phyloP scores from a whole-genome alignment of 2,797 vertebrate species.

The Catharus ustulatus region DNA sequence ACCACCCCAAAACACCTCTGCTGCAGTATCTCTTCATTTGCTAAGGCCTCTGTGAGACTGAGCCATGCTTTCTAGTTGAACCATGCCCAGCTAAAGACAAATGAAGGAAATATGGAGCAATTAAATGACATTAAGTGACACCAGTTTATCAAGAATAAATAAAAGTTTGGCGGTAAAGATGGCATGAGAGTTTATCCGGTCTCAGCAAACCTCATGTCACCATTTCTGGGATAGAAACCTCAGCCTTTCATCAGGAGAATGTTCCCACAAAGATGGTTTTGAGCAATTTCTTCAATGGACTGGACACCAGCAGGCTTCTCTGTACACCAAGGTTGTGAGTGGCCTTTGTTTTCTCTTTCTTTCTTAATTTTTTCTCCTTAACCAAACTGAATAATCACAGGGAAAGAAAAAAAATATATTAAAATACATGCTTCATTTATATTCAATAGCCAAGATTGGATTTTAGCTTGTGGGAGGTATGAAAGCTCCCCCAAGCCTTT shows the following conservation, averaged over 20 bases:
- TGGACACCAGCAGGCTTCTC: not conserved
- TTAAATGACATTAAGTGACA: not conserved
- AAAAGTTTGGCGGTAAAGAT: not conserved
- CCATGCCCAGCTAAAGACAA: not conserved
- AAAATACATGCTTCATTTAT: not conserved
- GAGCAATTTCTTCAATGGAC: not conserved
- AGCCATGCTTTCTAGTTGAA: not conserved
- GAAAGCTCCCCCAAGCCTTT: not conserved
- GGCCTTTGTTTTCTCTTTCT: not conserved
- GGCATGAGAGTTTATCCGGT: not conserved
- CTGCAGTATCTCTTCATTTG: not conserved
- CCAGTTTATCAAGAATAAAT: not conserved
- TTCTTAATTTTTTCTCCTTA: not conserved
- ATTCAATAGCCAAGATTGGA: not conserved
- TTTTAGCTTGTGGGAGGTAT: not conserved
- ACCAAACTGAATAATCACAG: not conserved
- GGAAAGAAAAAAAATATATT: fast-evolving
- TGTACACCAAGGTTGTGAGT: fast-evolving
- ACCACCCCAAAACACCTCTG: not conserved
- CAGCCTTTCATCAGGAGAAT: not conserved
- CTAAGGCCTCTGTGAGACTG: not conserved
- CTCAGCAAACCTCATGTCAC: not conserved
- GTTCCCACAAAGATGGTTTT: not conserved
- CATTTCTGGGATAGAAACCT: not conserved
- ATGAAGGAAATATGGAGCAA: not conserved